phyloP scores from a whole-genome alignment of 2,797 vertebrate genomes.

The Microctenopoma stevenorrisi region DNA sequence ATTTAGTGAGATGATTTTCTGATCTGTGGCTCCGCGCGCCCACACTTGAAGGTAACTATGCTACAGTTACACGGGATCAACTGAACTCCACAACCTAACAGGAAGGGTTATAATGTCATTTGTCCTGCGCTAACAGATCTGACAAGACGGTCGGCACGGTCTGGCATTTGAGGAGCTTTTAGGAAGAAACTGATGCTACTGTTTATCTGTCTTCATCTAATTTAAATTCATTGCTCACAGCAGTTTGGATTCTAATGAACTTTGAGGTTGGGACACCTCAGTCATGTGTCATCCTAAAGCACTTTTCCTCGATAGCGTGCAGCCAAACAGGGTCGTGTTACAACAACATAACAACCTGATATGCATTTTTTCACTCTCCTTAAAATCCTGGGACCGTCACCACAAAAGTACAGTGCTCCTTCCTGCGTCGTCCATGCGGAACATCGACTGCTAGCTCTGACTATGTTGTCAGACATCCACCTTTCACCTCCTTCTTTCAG shows the following conservation, averaged over 20 bases:
- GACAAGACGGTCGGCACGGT: too few species aligned
- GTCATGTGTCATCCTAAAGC: not conserved
- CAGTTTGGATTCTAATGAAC: too few species aligned
- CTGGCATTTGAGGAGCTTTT: too few species aligned
- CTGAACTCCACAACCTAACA: not conserved
- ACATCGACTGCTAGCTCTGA: not conserved
- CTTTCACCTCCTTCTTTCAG: not conserved
- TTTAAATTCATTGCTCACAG: too few species aligned
- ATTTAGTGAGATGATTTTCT: not conserved
- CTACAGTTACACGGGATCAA: not conserved
- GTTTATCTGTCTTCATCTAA: too few species aligned
- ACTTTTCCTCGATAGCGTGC: not conserved
- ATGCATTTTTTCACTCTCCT: too few species aligned
- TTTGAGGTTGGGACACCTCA: too few species aligned
- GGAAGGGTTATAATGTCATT: not conserved
- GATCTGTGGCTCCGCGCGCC: too few species aligned
- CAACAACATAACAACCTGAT: not conserved
- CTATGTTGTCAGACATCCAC: not conserved
- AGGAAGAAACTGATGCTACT: too few species aligned
- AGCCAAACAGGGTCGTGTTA: not conserved
- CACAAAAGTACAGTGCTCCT: not conserved
- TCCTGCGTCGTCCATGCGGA: not conserved
- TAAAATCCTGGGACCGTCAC: not conserved
- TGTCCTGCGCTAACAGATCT: not conserved
- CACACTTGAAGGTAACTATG: not conserved